These are phyloP conservation scores for Liparis tanakae DNA, from an alignment of 2,797 vertebrate species.

Conservation along the genomic window DNA sequence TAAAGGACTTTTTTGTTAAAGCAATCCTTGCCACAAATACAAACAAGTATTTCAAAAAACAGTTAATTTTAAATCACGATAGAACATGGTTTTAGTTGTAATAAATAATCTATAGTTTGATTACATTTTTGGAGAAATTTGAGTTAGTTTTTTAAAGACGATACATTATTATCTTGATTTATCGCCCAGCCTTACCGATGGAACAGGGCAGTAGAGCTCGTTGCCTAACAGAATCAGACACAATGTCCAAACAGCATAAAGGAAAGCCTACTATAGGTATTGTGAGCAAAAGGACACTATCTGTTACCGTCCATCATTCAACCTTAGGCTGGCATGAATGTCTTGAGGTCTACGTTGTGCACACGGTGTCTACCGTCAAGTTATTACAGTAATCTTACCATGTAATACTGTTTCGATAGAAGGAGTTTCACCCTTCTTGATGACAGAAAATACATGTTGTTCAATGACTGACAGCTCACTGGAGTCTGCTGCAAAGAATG, in stretches of 20 bases:
- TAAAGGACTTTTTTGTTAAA: not conserved
- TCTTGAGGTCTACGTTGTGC: not conserved
- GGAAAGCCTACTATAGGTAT: not conserved
- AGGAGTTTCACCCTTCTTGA: slow-evolving; percentile 34
- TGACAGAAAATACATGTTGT: slow-evolving; percentile 60
- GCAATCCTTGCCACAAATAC: not conserved
- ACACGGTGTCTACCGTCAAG: not conserved
- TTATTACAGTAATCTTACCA: slow-evolving; percentile 65
- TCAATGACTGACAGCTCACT: slow-evolving; percentile 62
- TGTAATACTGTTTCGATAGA: slow-evolving; percentile 32
- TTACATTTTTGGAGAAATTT: no score
- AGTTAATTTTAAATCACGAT: not conserved
- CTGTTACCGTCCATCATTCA: not conserved
- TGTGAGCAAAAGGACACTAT: not conserved
- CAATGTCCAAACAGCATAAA: not conserved
- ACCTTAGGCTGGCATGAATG: not conserved
- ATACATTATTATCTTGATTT: not conserved
- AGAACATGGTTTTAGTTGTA: no score
- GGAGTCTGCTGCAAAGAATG: slow-evolving; percentile 62
- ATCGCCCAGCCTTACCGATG: not conserved
- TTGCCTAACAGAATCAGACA: not conserved
- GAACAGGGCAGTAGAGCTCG: not conserved
- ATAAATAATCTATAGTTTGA: no score
- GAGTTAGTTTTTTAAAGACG: not conserved
- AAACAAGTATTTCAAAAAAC: not conserved